phyloP scores from a whole-genome alignment of 2,113 vertebrate genomes.

The Atlantisia rogersi region DNA sequence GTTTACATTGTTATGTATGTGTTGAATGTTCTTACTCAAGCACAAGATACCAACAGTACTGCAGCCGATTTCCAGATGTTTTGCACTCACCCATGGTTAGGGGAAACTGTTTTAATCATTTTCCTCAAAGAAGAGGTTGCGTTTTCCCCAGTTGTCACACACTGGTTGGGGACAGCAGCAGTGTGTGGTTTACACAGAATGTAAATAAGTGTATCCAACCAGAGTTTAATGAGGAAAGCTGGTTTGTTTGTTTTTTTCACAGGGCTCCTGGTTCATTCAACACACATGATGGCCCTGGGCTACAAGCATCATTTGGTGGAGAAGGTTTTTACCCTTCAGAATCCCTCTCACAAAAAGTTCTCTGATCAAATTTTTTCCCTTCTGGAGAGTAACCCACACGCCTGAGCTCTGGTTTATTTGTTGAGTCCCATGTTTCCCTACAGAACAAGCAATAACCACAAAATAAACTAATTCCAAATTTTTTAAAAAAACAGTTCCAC shows the following conservation, averaged over 20 bases:
- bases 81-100: background rate
- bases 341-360: background rate
- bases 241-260: background rate
- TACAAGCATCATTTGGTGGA: background rate
- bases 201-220: background rate
- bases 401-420: background rate
- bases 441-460: background rate
- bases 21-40: background rate
- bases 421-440: background rate
- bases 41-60: background rate
- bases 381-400: background rate
- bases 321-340: background rate
- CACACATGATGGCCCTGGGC: background rate
- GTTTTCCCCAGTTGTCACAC: background rate
- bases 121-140: background rate
- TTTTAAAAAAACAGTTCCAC: background rate
- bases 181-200: background rate
- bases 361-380: background rate
- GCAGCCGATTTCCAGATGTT: background rate
- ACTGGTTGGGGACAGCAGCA: background rate
- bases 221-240: background rate
- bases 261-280: background rate
- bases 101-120: background rate
- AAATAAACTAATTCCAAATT: background rate
- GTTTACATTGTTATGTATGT: background rate